These are phyloP conservation scores for Mus spicilegus DNA, from an alignment of 2,113 vertebrate species.

Conservation along the genomic window DNA sequence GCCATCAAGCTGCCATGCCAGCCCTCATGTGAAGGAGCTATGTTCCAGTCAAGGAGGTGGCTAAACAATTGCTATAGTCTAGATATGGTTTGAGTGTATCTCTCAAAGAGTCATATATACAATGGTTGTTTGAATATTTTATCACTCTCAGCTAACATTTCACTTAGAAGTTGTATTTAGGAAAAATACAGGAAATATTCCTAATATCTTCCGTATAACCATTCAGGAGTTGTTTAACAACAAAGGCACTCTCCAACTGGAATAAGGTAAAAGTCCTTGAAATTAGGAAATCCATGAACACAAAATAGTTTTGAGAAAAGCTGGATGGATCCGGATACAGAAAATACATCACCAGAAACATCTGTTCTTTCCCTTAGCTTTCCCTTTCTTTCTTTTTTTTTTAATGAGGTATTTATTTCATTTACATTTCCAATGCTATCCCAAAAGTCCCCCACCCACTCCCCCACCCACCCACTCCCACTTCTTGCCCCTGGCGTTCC, in stretches of 20 bases:
- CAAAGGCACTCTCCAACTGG: background rate
- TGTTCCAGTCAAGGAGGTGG: background rate
- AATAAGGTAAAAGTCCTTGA: background rate
- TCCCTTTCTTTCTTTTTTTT: background rate
- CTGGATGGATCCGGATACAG: background rate
- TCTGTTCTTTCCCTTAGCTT: background rate
- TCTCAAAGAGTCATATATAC: background rate
- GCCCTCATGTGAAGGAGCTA: background rate
- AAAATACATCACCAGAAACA: background rate
- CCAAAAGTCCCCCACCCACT: no score
- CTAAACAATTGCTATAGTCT: background rate
- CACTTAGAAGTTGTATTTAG: background rate
- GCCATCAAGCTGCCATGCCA: background rate
- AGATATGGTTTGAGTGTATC: background rate
- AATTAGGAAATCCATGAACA: background rate
- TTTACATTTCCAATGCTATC: no score
- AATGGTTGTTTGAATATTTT: background rate
- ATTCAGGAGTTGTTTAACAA: background rate
- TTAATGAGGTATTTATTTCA: no score
- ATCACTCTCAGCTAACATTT: background rate
- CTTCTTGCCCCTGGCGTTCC: no score
- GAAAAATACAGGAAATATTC: background rate
- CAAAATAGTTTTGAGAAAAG: background rate
- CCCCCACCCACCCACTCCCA: no score
- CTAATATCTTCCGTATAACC: background rate